phyloP scores from a whole-genome alignment of 2,888 invertebrate genomes.

The Molorchus minor region DNA sequence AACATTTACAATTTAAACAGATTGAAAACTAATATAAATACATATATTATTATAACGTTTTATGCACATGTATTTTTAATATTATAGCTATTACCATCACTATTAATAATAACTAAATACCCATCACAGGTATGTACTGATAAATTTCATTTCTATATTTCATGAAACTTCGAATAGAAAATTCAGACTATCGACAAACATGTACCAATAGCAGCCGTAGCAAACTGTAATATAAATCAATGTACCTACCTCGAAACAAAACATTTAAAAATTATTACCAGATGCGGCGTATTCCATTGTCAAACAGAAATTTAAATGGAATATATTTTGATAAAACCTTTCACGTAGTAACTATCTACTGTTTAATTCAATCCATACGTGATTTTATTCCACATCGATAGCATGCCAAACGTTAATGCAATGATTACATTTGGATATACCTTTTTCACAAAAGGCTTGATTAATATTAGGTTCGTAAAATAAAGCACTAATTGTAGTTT shows the following conservation, averaged over 20 bases:
- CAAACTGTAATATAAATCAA: slow-evolving; percentile 7
- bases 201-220: neutral
- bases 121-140: too few species aligned
- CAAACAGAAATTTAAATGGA: slow-evolving; percentile 7
- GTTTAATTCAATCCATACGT: slow-evolving; percentile 50
- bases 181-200: neutral
- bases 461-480: too few species aligned
- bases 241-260: neutral
- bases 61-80: too few species aligned
- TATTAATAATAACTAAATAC: too few species aligned
- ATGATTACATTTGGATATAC: slow-evolving; percentile 53
- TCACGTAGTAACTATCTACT: slow-evolving; percentile 41
- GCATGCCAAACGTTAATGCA: slow-evolving; percentile 48
- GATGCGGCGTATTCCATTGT: neutral
- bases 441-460: slow-evolving; percentile 46
- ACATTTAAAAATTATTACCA: slow-evolving; percentile 6
- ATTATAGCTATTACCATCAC: too few species aligned
- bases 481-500: too few species aligned
- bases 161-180: too few species aligned
- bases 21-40: too few species aligned
- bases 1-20: too few species aligned
- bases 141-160: too few species aligned
- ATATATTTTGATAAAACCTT: slow-evolving; percentile 41
- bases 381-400: slow-evolving; percentile 48
- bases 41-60: too few species aligned